A percentile compares a stretch with the other conserved stretches of the same genome.
Evolutionary conservation across 2,113 vertebrate species (phyloP).

Genomic region (Sisor rabdophorus): DNA sequence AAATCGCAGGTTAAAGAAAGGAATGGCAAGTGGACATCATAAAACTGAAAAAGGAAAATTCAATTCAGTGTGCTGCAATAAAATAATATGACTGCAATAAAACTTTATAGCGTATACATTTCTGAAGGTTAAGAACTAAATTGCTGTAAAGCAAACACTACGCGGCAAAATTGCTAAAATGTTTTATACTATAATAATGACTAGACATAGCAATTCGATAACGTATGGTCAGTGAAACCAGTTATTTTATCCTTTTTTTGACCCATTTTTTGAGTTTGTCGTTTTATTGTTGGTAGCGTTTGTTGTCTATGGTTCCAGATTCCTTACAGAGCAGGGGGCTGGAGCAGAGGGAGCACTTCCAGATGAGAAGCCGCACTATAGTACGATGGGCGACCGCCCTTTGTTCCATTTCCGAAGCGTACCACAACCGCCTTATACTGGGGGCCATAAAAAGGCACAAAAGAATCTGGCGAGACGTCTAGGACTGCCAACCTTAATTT

Average conservation of each 20-base stretch:
- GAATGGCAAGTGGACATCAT: slow-evolving; percentile 76
- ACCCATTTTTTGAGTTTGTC: slow-evolving; percentile 40
- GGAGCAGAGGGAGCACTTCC: slow-evolving; percentile 48
- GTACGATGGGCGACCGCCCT: slow-evolving; percentile 62
- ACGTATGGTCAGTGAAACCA: neutral
- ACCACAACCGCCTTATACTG: slow-evolving; percentile 65
- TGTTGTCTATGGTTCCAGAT: slow-evolving; percentile 49
- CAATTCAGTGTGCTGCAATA: slow-evolving; percentile 85
- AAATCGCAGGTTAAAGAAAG: slow-evolving; percentile 55
- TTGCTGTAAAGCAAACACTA: slow-evolving; percentile 95
- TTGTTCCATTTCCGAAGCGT: slow-evolving; percentile 69
- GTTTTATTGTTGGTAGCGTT: slow-evolving; percentile 62
- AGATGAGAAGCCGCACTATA: slow-evolving; percentile 61
- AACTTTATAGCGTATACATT: slow-evolving; percentile 99
- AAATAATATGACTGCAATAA: slow-evolving; percentile 99
- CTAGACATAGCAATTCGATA: slow-evolving; percentile 49
- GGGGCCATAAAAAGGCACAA: slow-evolving; percentile 58
- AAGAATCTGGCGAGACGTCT: slow-evolving; percentile 73
- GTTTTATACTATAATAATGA: slow-evolving; percentile 71
- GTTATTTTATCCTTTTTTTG: slow-evolving; percentile 6
- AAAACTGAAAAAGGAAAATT: slow-evolving; percentile 79
- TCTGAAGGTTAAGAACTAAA: slow-evolving; percentile 99
- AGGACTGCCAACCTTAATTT: slow-evolving; percentile 66
- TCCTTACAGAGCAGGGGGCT: slow-evolving; percentile 45
- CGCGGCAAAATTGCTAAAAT: slow-evolving; percentile 67